Conservation (phyloP, 2,888 invertebrate genomes). For the Masnerella sp. region DNA sequence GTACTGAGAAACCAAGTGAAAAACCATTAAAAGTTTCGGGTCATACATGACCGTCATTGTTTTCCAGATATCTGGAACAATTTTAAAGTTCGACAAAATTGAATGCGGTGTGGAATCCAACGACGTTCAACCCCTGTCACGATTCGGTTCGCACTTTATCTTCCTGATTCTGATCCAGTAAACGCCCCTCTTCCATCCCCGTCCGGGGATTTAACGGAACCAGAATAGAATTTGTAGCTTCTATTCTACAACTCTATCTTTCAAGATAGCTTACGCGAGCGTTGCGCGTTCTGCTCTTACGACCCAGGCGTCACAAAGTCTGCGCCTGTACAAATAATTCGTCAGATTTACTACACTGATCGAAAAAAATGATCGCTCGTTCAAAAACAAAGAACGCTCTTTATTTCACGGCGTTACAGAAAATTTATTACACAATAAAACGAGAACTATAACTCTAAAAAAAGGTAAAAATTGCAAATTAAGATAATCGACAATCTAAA, state of each 20-base stretch:
- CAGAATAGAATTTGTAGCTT: conserved; percentile 64
- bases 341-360: conserved; percentile 30
- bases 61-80: conserved; percentile 36
- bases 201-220: conserved; percentile 51
- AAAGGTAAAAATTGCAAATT: too few relatives aligned
- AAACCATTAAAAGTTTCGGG: conserved; percentile 6
- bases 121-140: conserved; percentile 49
- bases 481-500: too few relatives aligned
- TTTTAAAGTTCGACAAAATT: conserved; percentile 49
- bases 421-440: too few relatives aligned
- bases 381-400: conserved; percentile 6
- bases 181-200: conserved; percentile 61
- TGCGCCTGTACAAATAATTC: conserved; percentile 48
- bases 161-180: conserved; percentile 60
- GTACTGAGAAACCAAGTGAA: too few relatives aligned
- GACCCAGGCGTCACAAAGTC: conserved; percentile 42
- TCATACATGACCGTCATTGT: conserved; percentile 15
- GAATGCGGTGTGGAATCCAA: conserved; percentile 46
- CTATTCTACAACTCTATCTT: conserved; percentile 60
- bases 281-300: conserved; percentile 32
- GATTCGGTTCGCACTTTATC: conserved; percentile 60
- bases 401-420: conserved; percentile 1
- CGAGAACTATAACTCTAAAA: too few relatives aligned
- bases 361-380: conserved; percentile 20
- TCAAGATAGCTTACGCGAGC: conserved; percentile 55